Percentiles rank a stretch among this genome's conserved stretches.
Conservation (phyloP, 2,888 invertebrate genomes). For the Drosophila incognita region DNA sequence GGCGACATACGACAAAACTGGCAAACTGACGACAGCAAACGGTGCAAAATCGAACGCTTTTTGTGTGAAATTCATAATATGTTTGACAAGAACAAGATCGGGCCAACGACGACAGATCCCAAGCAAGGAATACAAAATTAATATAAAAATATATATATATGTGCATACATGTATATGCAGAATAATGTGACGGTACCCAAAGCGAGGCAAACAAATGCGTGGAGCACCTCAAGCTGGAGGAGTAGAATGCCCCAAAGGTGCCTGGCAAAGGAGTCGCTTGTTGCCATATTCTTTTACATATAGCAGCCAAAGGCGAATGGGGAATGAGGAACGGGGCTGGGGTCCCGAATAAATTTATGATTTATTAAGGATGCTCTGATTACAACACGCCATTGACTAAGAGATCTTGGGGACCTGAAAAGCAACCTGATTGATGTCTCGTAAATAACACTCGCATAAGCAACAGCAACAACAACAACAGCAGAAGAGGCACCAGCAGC, state of each 20-base stretch:
- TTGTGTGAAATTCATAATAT: slow-evolving; percentile 85
- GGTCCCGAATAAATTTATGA: slow-evolving; percentile 82
- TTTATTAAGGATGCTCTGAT: slow-evolving; percentile 84
- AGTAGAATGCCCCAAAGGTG: slow-evolving; percentile 1
- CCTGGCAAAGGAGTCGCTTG: slow-evolving; percentile 7
- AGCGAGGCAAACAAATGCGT: slow-evolving; percentile 34
- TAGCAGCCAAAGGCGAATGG: slow-evolving; percentile 47
- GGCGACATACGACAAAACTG: slow-evolving; percentile 77
- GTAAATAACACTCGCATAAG: slow-evolving; percentile 70
- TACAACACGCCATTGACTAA: slow-evolving; percentile 74
- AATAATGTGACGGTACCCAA: slow-evolving; percentile 64
- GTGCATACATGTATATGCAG: slow-evolving; percentile 75
- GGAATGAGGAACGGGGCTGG: slow-evolving; percentile 31
- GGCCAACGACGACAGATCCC: neutral
- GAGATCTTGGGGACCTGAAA: slow-evolving; percentile 30
- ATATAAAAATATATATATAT: neutral
- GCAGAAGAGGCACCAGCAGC: slow-evolving; percentile 14
- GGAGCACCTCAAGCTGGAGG: slow-evolving; percentile 3
- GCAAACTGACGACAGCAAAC: slow-evolving; percentile 75
- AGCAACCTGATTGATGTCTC: slow-evolving; percentile 74
- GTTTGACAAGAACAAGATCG: slow-evolving; percentile 73
- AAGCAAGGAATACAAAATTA: neutral
- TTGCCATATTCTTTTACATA: slow-evolving; percentile 48
- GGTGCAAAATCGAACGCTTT: slow-evolving; percentile 84
- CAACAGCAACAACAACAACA: slow-evolving; percentile 40